Conservation (phyloP, 2,113 vertebrate genomes). For the Oreochromis spilurus region DNA sequence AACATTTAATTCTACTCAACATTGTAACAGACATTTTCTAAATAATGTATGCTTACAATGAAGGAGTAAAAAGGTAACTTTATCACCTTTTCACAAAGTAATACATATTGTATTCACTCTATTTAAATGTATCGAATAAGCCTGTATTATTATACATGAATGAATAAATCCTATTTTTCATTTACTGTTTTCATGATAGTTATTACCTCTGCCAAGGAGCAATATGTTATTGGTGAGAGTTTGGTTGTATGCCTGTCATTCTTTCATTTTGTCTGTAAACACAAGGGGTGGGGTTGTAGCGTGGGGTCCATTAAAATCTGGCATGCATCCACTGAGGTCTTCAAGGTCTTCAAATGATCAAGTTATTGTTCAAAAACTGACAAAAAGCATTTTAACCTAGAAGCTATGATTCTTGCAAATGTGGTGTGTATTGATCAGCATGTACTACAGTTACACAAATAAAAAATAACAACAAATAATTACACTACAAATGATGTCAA, state of each 20-base stretch:
- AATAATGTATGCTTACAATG: background rate
- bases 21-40: background rate
- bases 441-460: background rate
- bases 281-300: background rate
- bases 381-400: background rate
- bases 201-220: background rate
- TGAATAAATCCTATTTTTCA: background rate
- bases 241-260: background rate
- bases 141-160: background rate
- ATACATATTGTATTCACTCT: constrained; percentile 27
- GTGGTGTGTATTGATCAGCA: background rate
- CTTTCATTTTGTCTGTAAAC: background rate
- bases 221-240: background rate
- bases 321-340: background rate
- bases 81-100: constrained; percentile 1
- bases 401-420: background rate
- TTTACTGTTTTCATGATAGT: background rate
- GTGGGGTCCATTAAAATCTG: background rate
- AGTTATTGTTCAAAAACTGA: background rate
- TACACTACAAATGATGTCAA: background rate
- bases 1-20: background rate
- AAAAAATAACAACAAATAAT: background rate
- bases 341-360: background rate
- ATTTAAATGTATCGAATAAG: background rate
- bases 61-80: background rate